phyloP scores from a whole-genome alignment of 1,140 invertebrate species.

The Neelides sp. region DNA sequence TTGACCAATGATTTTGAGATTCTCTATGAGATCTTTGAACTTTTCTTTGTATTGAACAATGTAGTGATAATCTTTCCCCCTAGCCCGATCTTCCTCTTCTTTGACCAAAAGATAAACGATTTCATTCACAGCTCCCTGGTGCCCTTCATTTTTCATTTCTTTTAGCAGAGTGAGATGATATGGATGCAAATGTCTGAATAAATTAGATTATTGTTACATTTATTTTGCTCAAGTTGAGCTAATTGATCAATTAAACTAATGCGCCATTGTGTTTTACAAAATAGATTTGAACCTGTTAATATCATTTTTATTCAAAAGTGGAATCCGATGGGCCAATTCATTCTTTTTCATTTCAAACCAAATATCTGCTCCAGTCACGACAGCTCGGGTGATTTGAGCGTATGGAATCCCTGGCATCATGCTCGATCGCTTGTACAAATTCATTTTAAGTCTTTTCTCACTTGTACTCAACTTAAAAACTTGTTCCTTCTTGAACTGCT shows the following conservation, averaged over 20 bases:
- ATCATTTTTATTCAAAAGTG: neutral
- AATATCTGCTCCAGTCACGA: too few relatives aligned
- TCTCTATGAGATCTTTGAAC: conserved; percentile 4
- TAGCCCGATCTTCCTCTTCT: conserved; percentile 7
- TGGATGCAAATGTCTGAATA: neutral
- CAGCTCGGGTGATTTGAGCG: too few relatives aligned
- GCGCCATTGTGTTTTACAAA: too few relatives aligned
- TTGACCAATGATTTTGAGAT: conserved; percentile 2
- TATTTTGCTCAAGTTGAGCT: too few relatives aligned
- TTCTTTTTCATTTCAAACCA: neutral
- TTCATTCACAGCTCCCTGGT: conserved; percentile 11
- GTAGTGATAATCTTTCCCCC: neutral
- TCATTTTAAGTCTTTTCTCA: too few relatives aligned
- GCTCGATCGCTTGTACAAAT: too few relatives aligned
- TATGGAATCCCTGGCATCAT: too few relatives aligned
- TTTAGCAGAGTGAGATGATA: conserved; percentile 3
- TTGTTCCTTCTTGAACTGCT: too few relatives aligned
- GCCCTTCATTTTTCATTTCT: conserved; percentile 11
- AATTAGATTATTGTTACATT: too few relatives aligned
- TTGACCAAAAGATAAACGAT: conserved; percentile 10
- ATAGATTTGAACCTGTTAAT: too few relatives aligned
- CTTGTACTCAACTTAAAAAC: too few relatives aligned
- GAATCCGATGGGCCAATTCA: neutral
- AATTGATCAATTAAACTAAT: too few relatives aligned
- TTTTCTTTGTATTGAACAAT: conserved; percentile 3